These are phyloP conservation scores for Propithecus deckenii DNA, from an alignment of 2,797 vertebrate genomes.

Conservation along the genomic window DNA sequence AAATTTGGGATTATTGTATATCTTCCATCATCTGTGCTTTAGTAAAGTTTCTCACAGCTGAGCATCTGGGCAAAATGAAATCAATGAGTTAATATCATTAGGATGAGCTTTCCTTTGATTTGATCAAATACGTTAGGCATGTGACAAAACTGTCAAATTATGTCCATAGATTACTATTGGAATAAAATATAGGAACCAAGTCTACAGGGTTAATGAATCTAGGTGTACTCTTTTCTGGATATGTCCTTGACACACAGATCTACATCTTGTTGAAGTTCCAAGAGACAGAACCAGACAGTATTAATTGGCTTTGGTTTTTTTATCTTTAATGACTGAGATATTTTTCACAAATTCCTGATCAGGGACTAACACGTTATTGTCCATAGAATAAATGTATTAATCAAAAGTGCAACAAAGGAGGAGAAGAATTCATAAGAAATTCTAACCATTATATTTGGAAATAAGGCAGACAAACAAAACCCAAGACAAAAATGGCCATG, in stretches of 20 bases:
- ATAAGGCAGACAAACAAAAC: slow-evolving; percentile 14
- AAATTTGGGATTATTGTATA: neutral
- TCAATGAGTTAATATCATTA: neutral
- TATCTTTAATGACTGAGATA: neutral
- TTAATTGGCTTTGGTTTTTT: neutral
- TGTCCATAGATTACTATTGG: neutral
- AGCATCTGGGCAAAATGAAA: slow-evolving; percentile 20
- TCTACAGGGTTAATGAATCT: neutral
- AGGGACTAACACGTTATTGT: neutral
- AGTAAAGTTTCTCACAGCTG: slow-evolving; percentile 4
- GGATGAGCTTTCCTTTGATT: neutral
- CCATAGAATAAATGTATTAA: neutral
- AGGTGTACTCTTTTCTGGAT: neutral
- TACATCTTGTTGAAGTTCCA: neutral
- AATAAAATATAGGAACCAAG: neutral
- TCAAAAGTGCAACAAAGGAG: neutral
- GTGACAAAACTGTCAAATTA: neutral
- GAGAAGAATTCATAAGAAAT: neutral
- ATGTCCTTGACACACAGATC: neutral
- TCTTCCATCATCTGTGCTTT: neutral
- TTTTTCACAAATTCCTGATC: slow-evolving; percentile 18
- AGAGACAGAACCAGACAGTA: slow-evolving; percentile 13
- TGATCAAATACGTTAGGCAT: neutral
- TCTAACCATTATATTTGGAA: neutral
- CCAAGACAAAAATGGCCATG: neutral